Base-by-base conservation (phyloP, 1,140 invertebrate species). In the Pogonomyrmex californicus region DNA sequence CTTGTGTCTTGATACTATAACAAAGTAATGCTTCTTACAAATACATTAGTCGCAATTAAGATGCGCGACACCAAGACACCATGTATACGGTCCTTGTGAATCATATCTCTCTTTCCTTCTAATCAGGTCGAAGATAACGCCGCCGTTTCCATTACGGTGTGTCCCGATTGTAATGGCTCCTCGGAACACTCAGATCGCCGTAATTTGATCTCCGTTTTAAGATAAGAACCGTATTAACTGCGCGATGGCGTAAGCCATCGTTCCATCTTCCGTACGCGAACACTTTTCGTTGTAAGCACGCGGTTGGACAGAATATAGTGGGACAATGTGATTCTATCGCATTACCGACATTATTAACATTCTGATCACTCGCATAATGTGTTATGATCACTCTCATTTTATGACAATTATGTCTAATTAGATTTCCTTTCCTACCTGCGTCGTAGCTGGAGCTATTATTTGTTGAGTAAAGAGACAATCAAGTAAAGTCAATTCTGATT, bases 211-310 rank as follows among this genome's bases (percentile, higher is more conserved):
- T 68, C 41, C 65, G 78, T 82, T 82, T 58, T 60, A 58, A 82
- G 78, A 82, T 82, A 82, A 82, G 78, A 54, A 70, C 38, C 65
- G 14, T 82, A 82, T 82, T 82, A 82, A 82, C 78, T 70, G 78
- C 51, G 51, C 65, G 62, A 58, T 41, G 65, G 65, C 51, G 65
- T 71, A 71, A 58, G 65, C 51, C 65, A 23, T 23, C 51, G 56
- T 62, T 36, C 79, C 49, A 65, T 63, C 38, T 17, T 14, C 14
- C 14, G 51, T 5, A 6, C 65, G 62, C 47, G 62, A 79, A 66
- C 49, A 79, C 65, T 82, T 81, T 47, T 17, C 51, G 49, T 70
- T 70, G 14, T 68, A 58, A 56, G 49, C 63, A 68, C 38, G 49
- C 38, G 65, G 49, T 81, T 17, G 38, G 38, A 58, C 14, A 30